phyloP scores from a whole-genome alignment of 2,113 vertebrate genomes.

The Saccopteryx bilineata region DNA sequence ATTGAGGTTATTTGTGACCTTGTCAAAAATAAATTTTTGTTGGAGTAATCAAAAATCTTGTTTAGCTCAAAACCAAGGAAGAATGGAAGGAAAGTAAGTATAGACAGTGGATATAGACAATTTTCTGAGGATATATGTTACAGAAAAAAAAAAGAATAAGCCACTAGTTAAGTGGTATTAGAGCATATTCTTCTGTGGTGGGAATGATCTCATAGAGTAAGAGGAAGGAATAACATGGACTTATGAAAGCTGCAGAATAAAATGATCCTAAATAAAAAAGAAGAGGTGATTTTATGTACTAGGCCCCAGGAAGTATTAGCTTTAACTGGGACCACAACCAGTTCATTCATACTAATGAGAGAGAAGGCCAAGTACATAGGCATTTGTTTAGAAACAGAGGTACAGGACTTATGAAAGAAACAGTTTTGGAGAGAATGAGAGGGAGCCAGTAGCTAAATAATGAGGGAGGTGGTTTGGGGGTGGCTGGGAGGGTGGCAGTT shows the following conservation, averaged over 20 bases:
- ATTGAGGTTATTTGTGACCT: not conserved
- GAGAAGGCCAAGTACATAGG: not conserved
- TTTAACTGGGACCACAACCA: not conserved
- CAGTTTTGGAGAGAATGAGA: not conserved
- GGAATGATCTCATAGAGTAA: not conserved
- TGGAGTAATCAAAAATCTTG: not conserved
- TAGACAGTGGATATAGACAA: not conserved
- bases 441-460: not conserved
- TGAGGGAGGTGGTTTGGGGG: not conserved
- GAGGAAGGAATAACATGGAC: constrained; percentile 6
- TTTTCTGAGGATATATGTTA: not conserved
- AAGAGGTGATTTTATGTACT: not conserved
- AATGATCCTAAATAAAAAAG: not conserved
- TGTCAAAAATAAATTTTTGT: constrained; percentile 14
- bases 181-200: not conserved
- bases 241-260: not conserved
- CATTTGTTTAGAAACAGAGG: constrained; percentile 18
- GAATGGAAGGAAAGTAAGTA: not conserved
- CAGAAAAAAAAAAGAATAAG: not conserved
- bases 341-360: not conserved
- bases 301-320: not conserved
- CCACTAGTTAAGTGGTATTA: not conserved
- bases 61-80: constrained; percentile 18
- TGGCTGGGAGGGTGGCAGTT: not conserved
- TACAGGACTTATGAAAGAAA: not conserved